Evolutionary conservation across 2,113 vertebrate genomes (phyloP).

Genomic region (Psittacula cyanocephala): DNA sequence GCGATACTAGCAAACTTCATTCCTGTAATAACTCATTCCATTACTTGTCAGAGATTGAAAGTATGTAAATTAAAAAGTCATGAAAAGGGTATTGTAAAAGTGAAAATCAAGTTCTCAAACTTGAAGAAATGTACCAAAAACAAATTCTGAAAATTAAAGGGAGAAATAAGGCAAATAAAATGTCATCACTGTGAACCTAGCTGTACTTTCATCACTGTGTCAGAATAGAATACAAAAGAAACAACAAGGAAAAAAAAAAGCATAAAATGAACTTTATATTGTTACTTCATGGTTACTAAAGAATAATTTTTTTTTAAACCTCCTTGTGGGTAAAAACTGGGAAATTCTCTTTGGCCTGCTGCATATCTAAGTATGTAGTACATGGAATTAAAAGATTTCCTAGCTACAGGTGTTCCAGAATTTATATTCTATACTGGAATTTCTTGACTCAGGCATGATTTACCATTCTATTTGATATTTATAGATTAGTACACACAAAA

Average conservation of each 20-base stretch:
- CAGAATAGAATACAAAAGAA: background rate
- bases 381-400: background rate
- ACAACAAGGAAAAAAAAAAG: background rate
- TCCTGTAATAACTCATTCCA: background rate
- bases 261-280: background rate
- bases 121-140: background rate
- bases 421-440: background rate
- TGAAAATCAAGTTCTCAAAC: background rate
- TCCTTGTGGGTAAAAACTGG: background rate
- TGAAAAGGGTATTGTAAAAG: background rate
- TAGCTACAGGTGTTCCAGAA: background rate
- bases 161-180: background rate
- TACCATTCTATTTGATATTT: background rate
- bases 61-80: background rate
- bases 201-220: background rate
- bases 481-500: background rate
- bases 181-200: background rate
- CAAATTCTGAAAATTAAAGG: background rate
- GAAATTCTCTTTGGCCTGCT: background rate
- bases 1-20: background rate
- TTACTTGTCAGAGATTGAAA: background rate
- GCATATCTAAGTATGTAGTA: background rate
- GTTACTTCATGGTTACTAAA: background rate
- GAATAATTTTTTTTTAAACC: background rate
- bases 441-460: background rate